phyloP scores from a whole-genome alignment of 2,797 vertebrate genomes.

The Garrulus glandarius region DNA sequence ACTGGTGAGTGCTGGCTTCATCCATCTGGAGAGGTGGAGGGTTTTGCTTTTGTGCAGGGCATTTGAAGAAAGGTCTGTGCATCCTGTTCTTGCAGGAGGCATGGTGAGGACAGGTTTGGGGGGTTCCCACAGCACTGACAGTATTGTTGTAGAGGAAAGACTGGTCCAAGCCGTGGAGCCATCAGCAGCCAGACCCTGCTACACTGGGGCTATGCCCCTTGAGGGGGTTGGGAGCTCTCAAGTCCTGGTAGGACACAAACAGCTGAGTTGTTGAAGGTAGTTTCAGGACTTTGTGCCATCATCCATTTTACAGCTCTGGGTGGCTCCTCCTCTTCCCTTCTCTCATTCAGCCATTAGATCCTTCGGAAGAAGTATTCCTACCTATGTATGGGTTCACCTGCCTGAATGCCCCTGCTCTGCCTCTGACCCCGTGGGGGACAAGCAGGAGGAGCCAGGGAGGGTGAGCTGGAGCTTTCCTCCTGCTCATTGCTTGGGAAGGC shows the following conservation, averaged over 20 bases:
- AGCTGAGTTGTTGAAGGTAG: background rate
- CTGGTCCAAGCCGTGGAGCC: background rate
- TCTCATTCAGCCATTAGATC: background rate
- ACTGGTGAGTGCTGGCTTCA: background rate
- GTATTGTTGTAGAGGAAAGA: background rate
- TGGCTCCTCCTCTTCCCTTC: background rate
- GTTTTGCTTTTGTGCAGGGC: background rate
- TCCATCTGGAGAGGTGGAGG: background rate
- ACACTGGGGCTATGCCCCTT: fast-evolving
- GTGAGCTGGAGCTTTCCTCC: background rate
- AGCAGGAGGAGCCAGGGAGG: background rate
- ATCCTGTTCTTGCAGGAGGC: fast-evolving
- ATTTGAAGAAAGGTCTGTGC: background rate
- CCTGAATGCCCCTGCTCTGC: background rate
- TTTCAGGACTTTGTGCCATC: background rate
- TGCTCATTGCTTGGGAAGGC: background rate
- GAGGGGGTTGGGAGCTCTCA: background rate
- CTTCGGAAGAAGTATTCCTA: background rate
- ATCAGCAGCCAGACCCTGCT: background rate
- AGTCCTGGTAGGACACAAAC: background rate
- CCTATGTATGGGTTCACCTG: background rate
- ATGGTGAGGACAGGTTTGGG: fast-evolving
- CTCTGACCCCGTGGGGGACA: fast-evolving
- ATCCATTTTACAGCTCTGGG: background rate
- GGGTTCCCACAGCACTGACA: background rate